Conservation (phyloP, 2,888 invertebrate genomes). For the Ametastegia equiseti region DNA sequence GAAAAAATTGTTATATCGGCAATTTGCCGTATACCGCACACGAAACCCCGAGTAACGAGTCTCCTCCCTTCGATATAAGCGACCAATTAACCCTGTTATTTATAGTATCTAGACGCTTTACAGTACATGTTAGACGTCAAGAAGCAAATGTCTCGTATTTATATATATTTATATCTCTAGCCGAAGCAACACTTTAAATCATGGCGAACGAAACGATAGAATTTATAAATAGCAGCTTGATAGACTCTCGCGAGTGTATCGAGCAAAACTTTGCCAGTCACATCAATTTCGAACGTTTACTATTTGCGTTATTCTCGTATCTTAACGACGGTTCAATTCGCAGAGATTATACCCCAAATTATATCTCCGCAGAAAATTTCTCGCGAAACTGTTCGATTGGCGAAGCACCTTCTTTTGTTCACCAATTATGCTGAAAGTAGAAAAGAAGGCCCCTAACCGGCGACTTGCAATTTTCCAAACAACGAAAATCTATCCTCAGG, state of each 20-base stretch:
- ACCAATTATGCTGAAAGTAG: slow-evolving; percentile 34
- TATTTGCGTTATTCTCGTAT: slow-evolving; percentile 13
- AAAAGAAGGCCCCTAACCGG: not conserved
- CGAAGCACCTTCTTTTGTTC: not conserved
- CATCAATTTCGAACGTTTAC: not conserved
- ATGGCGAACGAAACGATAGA: slow-evolving; percentile 38
- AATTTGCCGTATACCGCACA: slow-evolving; percentile 40
- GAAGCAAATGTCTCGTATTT: slow-evolving; percentile 47
- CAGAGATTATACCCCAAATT: not conserved
- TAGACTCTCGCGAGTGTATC: slow-evolving; percentile 34
- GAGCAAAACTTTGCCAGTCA: slow-evolving; percentile 15
- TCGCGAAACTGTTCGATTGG: not conserved
- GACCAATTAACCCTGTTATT: slow-evolving; percentile 50
- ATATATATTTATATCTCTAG: slow-evolving; percentile 41
- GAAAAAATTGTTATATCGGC: slow-evolving; percentile 42
- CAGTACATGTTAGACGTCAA: slow-evolving; percentile 46
- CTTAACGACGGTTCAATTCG: not conserved
- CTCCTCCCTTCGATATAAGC: slow-evolving; percentile 42
- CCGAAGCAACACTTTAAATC: slow-evolving; percentile 45
- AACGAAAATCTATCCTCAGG: not conserved
- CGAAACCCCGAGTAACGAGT: slow-evolving; percentile 38
- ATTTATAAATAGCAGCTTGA: slow-evolving; percentile 32
- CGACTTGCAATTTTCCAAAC: slow-evolving; percentile 18
- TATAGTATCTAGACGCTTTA: slow-evolving; percentile 48
- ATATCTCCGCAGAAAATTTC: not conserved